Conservation (phyloP, 2,113 vertebrate genomes). For the Thermophis baileyi region DNA sequence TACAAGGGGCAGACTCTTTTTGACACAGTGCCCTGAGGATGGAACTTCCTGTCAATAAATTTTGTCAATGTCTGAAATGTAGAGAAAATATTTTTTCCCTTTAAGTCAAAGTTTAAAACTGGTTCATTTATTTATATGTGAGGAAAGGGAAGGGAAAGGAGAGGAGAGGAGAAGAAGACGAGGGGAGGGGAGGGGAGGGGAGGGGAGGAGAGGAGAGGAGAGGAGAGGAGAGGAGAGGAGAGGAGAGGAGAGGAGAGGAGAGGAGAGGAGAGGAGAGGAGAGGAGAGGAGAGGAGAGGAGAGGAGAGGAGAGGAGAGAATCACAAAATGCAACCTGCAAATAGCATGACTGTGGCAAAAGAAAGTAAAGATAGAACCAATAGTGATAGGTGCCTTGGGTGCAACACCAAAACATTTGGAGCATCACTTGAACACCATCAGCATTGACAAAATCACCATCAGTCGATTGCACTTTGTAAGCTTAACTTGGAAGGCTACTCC, state of each 20-base stretch:
- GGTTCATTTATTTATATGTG: neutral
- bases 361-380: neutral
- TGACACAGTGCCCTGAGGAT: neutral
- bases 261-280: no score
- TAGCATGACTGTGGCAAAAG: neutral
- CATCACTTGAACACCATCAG: neutral
- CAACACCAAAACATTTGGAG: neutral
- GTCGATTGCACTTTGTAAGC: neutral
- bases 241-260: no score
- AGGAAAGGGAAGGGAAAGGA: no score
- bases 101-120: neutral
- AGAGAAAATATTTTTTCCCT: neutral
- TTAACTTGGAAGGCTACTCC: neutral
- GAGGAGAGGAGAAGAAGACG: no score
- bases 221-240: no score
- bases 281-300: no score
- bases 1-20: neutral
- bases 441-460: neutral
- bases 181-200: fast-evolving
- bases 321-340: neutral
- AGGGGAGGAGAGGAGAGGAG: no score
- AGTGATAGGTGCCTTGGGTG: neutral
- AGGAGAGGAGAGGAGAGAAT: neutral
- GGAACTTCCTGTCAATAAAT: neutral
- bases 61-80: neutral